Evolutionary conservation across 1,140 invertebrate species (phyloP), one percentile per base, ranked within the genome.

Genomic region (Ips typographus): DNA sequence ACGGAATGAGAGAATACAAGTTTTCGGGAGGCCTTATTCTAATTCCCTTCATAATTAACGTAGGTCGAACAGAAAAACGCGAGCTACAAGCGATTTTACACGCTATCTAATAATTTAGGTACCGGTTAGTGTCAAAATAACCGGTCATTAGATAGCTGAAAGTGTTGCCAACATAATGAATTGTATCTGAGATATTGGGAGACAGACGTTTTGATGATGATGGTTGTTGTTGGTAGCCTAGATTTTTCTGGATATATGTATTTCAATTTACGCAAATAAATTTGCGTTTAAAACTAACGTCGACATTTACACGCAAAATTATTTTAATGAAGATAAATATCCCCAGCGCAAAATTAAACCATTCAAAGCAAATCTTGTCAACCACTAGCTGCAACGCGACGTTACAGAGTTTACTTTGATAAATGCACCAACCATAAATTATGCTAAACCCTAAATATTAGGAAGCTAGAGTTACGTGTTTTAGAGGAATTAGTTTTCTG

Each of bases 61-160:
- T 49, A 22, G 44, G 22, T 22, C 44, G 44, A 22, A 49, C 44
- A 49, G 44, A 49, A 49, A 49, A 49, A 49, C 44, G 44, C 22
- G 44, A 49, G 44, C 44, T 22, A 49, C 44, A 49, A 49, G 44
- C 44, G 44, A 49, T 49, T 49, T 49, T 49, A 49, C 44, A 49
- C 44, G 44, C 44, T 22, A 49, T 49, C 1, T 49, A 49, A 49
- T 49, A 49, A 49, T 49, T 49, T 49, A 49, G 6, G 44, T 49
- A 2, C 44, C 44, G 44, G 44, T 49, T 49, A 49, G 44, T 49
- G 44, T 49, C 44, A 49, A 49, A 49, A 49, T 49, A 49, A 49
- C 44, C 44, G 6, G 7, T 49, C 44, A 49, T 49, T 49, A 49
- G 44, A 49, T 49, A 49, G 44, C 44, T 49, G 44, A 22, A 49